Percentiles rank a stretch among this genome's conserved stretches.
Evolutionary conservation across 2,888 invertebrate genomes (phyloP).

Genomic region (Eupeodes latifasciatus): DNA sequence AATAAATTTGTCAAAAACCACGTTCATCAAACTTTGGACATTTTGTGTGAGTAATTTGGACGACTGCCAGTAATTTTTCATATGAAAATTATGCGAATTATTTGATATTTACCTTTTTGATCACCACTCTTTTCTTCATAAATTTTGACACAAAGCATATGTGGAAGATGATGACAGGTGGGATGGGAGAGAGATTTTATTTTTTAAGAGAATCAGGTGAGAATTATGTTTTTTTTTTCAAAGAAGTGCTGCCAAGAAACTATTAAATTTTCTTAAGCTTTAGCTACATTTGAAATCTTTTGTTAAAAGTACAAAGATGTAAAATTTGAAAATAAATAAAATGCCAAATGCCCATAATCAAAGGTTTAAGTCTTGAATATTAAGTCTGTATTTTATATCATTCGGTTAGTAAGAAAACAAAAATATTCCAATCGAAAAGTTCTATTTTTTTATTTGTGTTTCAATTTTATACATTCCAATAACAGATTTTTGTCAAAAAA

Average conservation of each 20-base stretch:
- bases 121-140: constrained; percentile 73
- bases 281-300: too few relatives aligned
- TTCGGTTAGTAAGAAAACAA: too few relatives aligned
- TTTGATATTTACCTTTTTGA: constrained; percentile 70
- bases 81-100: constrained; percentile 52
- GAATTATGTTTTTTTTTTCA: background rate
- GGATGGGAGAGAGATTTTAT: constrained; percentile 35
- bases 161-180: constrained; percentile 14
- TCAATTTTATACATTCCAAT: too few relatives aligned
- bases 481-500: too few relatives aligned
- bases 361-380: too few relatives aligned
- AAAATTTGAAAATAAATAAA: too few relatives aligned
- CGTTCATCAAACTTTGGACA: constrained; percentile 11
- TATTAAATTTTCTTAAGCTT: too few relatives aligned
- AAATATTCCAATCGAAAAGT: too few relatives aligned
- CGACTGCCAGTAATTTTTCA: constrained; percentile 55
- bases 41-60: constrained; percentile 38
- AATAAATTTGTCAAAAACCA: background rate
- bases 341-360: too few relatives aligned
- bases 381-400: too few relatives aligned
- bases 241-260: background rate
- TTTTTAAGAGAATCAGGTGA: constrained; percentile 40
- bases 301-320: too few relatives aligned
- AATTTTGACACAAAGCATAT: constrained; percentile 66
- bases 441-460: too few relatives aligned